Conservation (phyloP, 2,113 vertebrate species). For the Trematomus loennbergii region DNA sequence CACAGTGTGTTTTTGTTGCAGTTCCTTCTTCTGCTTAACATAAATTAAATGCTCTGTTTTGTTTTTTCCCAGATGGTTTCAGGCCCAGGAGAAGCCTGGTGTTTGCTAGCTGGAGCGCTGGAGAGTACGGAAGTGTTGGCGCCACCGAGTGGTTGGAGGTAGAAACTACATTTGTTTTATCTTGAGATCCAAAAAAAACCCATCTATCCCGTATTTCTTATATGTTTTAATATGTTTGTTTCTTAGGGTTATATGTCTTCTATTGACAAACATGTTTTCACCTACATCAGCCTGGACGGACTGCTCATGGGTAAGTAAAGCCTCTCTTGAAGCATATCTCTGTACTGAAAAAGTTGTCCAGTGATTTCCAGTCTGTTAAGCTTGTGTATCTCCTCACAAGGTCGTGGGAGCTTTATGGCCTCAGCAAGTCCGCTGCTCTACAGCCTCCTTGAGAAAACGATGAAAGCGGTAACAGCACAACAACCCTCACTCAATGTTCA, state of each 20-base stretch:
- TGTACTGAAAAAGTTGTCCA: background rate
- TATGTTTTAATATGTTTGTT: background rate
- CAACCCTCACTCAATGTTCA: background rate
- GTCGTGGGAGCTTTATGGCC: constrained; percentile 83
- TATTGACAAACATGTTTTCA: constrained; percentile 85
- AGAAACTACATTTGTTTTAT: background rate
- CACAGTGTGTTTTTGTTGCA: background rate
- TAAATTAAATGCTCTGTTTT: background rate
- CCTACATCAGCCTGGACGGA: constrained; percentile 93
- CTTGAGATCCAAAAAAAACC: accelerated
- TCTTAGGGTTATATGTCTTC: constrained; percentile 87
- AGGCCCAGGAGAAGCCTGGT: constrained; percentile 91
- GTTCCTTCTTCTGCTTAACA: too few species aligned
- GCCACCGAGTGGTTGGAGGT: constrained; percentile 97
- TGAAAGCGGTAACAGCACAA: constrained; percentile 82
- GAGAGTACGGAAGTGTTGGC: constrained; percentile 92
- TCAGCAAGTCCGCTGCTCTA: constrained; percentile 91
- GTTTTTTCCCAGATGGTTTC: constrained; percentile 82
- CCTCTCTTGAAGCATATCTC: too few species aligned
- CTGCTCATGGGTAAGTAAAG: constrained; percentile 87
- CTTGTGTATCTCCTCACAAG: constrained; percentile 33
- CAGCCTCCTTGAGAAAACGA: constrained; percentile 79
- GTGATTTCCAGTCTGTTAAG: background rate
- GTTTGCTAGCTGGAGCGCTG: constrained; percentile 95
- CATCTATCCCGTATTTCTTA: too few species aligned